phyloP scores from a whole-genome alignment of 1,140 invertebrate species.

The Trichonephila clavata region DNA sequence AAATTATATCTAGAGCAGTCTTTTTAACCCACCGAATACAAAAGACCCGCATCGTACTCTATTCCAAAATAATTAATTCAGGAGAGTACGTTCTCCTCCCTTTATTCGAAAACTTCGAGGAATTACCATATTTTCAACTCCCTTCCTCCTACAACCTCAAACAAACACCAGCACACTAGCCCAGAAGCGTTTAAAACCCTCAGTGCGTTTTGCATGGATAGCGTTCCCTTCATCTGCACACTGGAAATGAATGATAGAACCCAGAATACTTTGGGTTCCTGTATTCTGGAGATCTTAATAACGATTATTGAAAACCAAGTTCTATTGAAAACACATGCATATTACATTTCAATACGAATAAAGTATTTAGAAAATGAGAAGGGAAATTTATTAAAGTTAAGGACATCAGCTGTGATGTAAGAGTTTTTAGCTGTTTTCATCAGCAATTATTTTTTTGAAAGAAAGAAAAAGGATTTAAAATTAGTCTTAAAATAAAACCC shows the following conservation, averaged over 20 bases:
- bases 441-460: too few species aligned
- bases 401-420: too few species aligned
- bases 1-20: neutral
- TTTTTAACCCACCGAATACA: conserved; percentile 2
- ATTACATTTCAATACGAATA: too few species aligned
- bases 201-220: neutral
- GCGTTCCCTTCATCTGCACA: neutral
- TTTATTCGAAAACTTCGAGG: neutral
- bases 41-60: neutral
- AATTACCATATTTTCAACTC: conserved; percentile 45
- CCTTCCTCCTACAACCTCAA: neutral
- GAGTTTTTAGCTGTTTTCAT: too few species aligned
- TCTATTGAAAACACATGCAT: too few species aligned
- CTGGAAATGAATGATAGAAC: neutral
- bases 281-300: too few species aligned
- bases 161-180: neutral
- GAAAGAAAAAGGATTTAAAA: too few species aligned
- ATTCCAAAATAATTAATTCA: conserved; percentile 61
- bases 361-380: too few species aligned
- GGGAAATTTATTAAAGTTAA: too few species aligned
- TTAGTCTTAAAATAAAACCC: too few species aligned
- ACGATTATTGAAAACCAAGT: too few species aligned
- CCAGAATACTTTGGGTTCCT: neutral
- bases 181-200: conserved; percentile 11
- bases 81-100: neutral